Evolutionary conservation across 2,113 vertebrate genomes (phyloP).

Genomic region (Centropus bengalensis): DNA sequence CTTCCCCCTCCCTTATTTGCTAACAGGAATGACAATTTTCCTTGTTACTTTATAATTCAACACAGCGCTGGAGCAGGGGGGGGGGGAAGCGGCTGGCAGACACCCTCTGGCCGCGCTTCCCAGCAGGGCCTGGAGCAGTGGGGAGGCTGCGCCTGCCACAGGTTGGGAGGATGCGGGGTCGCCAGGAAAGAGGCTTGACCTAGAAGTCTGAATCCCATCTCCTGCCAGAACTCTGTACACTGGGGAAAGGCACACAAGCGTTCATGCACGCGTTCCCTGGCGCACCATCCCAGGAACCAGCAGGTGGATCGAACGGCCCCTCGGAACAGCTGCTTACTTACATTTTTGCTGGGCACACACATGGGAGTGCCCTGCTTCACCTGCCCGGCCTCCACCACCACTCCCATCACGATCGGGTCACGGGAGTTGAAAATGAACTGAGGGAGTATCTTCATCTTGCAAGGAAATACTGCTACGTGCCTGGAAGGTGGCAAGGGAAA

Average conservation of each 20-base stretch:
- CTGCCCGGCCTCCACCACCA: constrained; percentile 89
- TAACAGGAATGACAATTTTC: background rate
- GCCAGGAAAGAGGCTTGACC: background rate
- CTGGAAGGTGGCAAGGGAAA: constrained; percentile 68
- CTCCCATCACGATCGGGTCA: constrained; percentile 97
- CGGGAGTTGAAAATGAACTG: constrained; percentile 99
- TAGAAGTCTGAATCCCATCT: background rate
- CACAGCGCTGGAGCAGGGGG: background rate
- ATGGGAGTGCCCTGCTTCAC: constrained; percentile 92
- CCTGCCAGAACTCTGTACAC: background rate
- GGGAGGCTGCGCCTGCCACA: background rate
- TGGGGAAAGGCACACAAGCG: fast-evolving
- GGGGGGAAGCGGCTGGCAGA: too few species aligned
- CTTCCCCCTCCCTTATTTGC: background rate
- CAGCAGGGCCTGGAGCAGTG: too few species aligned
- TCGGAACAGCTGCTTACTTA: constrained; percentile 72
- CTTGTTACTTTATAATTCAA: fast-evolving
- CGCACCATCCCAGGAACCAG: background rate
- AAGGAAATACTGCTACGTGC: constrained; percentile 94
- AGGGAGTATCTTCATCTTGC: constrained; percentile 92
- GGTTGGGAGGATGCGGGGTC: background rate
- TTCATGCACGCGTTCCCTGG: fast-evolving
- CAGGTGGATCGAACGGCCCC: fast-evolving
- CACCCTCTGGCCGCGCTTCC: too few species aligned
- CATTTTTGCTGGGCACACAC: constrained; percentile 94